phyloP scores from a whole-genome alignment of 2,888 invertebrate species.

The Abrostola triplasia region DNA sequence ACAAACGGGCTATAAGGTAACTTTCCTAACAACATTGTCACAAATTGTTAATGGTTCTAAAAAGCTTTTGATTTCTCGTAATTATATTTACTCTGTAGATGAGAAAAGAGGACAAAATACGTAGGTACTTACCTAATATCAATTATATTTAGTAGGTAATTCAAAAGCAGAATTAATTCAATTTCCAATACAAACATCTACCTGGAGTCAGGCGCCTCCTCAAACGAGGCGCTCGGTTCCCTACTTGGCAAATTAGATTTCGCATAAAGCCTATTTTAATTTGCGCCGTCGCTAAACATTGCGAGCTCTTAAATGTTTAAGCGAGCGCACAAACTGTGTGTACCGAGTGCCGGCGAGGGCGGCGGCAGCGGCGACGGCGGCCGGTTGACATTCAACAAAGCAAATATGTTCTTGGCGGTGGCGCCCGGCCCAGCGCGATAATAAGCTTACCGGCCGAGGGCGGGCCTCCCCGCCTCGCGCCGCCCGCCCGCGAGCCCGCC shows the following conservation, averaged over 20 bases:
- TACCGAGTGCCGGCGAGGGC: slow-evolving; percentile 69
- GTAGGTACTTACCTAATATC: slow-evolving; percentile 58
- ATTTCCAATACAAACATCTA: slow-evolving; percentile 84
- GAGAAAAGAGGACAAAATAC: slow-evolving; percentile 55
- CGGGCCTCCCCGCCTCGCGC: slow-evolving; percentile 64
- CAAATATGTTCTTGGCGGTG: slow-evolving; percentile 82
- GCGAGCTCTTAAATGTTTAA: slow-evolving; percentile 86
- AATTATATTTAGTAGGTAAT: slow-evolving; percentile 70
- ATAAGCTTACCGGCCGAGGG: slow-evolving; percentile 83
- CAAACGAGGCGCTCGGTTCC: slow-evolving; percentile 76
- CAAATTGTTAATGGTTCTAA: slow-evolving; percentile 47
- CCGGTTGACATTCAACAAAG: slow-evolving; percentile 82
- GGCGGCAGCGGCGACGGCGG: slow-evolving; percentile 65
- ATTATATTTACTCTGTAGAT: slow-evolving; percentile 55
- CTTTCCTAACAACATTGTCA: slow-evolving; percentile 17
- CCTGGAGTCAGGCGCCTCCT: slow-evolving; percentile 73
- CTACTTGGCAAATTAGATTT: slow-evolving; percentile 87
- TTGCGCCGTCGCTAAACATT: slow-evolving; percentile 85
- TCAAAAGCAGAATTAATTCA: slow-evolving; percentile 83
- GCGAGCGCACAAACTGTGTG: slow-evolving; percentile 77
- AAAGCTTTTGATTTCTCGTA: slow-evolving; percentile 55
- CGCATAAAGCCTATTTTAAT: slow-evolving; percentile 88
- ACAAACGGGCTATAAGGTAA: neutral
- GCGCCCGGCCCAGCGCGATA: slow-evolving; percentile 72
- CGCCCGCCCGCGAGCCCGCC: slow-evolving; percentile 65